Evolutionary conservation across 2,113 vertebrate genomes (phyloP).

Genomic region (Rhabdomys dilectus): DNA sequence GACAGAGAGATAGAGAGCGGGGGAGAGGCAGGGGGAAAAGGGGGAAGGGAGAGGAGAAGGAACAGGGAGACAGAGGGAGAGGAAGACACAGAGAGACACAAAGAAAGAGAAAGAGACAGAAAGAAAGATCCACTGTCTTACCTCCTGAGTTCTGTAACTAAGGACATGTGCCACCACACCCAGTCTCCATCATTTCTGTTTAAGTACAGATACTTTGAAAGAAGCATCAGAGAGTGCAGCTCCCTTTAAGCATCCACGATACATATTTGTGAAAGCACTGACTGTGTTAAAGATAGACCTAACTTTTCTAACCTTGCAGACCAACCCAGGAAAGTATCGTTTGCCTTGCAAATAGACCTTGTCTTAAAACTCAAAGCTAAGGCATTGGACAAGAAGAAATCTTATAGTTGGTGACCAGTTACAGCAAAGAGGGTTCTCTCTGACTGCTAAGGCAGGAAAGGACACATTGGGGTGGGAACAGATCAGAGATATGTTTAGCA

Average conservation of each 20-base stretch:
- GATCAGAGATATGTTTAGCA: neutral
- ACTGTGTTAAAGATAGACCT: neutral
- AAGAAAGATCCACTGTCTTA: neutral
- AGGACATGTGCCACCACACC: neutral
- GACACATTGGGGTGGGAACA: neutral
- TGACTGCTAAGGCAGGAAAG: neutral
- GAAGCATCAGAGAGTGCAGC: constrained; percentile 53
- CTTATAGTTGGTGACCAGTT: neutral
- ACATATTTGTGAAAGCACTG: neutral
- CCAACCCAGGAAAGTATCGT: neutral
- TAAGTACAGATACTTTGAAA: neutral
- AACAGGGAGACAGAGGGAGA: neutral
- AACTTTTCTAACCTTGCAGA: neutral
- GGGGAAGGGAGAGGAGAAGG: too few relatives aligned
- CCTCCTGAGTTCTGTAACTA: neutral
- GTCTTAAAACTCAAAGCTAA: neutral
- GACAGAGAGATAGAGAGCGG: neutral
- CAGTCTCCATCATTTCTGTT: neutral
- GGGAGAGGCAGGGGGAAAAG: fast-evolving
- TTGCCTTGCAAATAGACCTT: neutral
- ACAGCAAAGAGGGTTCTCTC: neutral
- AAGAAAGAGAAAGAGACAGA: fast-evolving
- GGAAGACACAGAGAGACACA: neutral
- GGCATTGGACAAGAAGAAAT: neutral
- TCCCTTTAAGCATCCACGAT: neutral